Evolutionary conservation across 2,888 invertebrate species (phyloP), one percentile per base, ranked within the genome.

Genomic region (Pristionchus exspectatus): DNA sequence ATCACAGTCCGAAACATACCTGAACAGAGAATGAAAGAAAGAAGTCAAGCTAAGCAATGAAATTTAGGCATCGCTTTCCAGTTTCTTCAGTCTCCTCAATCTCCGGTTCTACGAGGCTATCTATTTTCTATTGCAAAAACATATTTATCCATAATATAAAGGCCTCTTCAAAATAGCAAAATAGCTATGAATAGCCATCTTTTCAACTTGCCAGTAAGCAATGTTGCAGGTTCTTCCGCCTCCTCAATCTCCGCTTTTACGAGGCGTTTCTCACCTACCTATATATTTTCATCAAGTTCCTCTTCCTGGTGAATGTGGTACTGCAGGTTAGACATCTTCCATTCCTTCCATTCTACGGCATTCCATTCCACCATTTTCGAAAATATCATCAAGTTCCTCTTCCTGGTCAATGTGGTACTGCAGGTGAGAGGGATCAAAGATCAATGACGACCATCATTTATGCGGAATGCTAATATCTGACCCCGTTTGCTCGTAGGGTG

Each of bases 21-120:
- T 50, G 44, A 50, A 50, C 9, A 9, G 44, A 50, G 38, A 44
- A n/a, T 24, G 69, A 69, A 38, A 38, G 5, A 38, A 3, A 56
- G 7, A 56, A 56, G 18, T 56, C 18, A 56, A 12, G 2, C 2
- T 56, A 18, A 12, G 56, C 56, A 16, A 9, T 9, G 9, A 12
- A 56, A 16, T 56, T 56, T 54, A 10, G 5, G 38, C 38, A 3
- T 2, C 2, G 21, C 59, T 21, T 59, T 59, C 59, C 91, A 91
- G 93, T 85, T 90, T 94, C 16, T 91, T 94, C 66, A 93, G 93
- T 54, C 92, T 94, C 66, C 90, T 95, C 16, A 95, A 95, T 85
- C 90, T 94, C 18, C 94, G 95, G n/a, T 95, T 93, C 91, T 95
- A 94, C 90, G 94, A 95, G 88, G 93, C 94, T 95, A 69, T 95